Percentiles rank a stretch among this genome's conserved stretches.
Conservation (phyloP, 2,113 vertebrate genomes). For the Lota lota region DNA sequence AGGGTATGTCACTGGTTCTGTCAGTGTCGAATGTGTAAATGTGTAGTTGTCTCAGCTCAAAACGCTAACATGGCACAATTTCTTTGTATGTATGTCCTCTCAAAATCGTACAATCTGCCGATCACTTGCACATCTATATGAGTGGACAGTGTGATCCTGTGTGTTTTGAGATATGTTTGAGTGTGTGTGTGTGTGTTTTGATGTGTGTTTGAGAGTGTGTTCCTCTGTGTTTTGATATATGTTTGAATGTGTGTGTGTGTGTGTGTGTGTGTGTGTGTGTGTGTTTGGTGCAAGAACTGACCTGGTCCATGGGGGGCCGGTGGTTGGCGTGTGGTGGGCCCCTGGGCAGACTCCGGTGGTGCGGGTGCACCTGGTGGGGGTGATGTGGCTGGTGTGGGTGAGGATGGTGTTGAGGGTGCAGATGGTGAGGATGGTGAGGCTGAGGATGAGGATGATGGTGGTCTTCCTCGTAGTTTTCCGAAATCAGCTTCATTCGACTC, state of each 20-base stretch:
- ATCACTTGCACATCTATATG: too few relatives aligned
- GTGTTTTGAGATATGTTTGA: too few relatives aligned
- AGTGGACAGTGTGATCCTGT: too few relatives aligned
- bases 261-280: too few relatives aligned
- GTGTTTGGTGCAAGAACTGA: constrained; percentile 44
- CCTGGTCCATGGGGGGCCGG: constrained; percentile 90
- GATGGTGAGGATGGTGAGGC: constrained; percentile 84
- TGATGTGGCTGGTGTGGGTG: constrained; percentile 64
- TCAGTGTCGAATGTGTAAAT: constrained; percentile 32
- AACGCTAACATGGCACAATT: neutral
- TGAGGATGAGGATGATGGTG: constrained; percentile 85
- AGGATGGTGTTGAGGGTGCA: constrained; percentile 82
- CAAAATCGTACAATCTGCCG: too few relatives aligned
- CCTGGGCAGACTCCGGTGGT: constrained; percentile 80
- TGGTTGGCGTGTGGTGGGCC: constrained; percentile 82
- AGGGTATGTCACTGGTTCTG: constrained; percentile 39
- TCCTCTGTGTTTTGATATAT: too few relatives aligned
- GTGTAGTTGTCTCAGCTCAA: constrained; percentile 35
- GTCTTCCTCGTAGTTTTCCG: constrained; percentile 91
- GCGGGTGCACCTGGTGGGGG: constrained; percentile 51
- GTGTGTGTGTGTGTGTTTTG: too few relatives aligned
- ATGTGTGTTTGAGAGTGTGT: too few relatives aligned
- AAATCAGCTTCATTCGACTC: constrained; percentile 94
- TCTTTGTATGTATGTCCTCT: neutral
- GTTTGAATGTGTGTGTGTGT: too few relatives aligned